Evolutionary conservation across 2,113 vertebrate genomes (phyloP).

Genomic region (Chloropsis cyanopogon): DNA sequence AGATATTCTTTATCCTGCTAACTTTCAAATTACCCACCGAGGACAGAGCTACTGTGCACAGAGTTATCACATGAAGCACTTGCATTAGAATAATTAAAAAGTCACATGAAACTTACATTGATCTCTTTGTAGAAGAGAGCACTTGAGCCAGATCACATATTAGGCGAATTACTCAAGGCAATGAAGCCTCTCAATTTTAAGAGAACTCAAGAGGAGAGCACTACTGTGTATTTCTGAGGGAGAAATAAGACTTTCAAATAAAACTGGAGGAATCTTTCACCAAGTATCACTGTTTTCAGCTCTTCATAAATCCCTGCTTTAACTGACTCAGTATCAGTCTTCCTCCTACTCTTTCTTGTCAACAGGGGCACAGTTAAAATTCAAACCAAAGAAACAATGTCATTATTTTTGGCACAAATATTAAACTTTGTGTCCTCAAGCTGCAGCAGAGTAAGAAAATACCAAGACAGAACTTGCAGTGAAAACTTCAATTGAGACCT

Average conservation of each 20-base stretch:
- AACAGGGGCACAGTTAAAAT: not conserved
- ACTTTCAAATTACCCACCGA: not conserved
- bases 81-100: not conserved
- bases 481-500: not conserved
- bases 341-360: not conserved
- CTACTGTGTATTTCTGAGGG: not conserved
- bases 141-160: not conserved
- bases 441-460: not conserved
- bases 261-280: not conserved
- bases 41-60: not conserved
- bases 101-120: not conserved
- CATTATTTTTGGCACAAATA: not conserved
- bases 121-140: not conserved
- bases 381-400: not conserved
- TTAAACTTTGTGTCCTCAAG: not conserved
- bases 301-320: not conserved
- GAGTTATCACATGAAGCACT: not conserved
- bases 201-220: not conserved
- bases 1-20: not conserved
- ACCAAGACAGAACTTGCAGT: not conserved
- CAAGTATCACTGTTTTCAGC: not conserved
- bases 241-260: not conserved
- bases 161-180: not conserved
- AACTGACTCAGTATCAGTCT: not conserved
- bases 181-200: not conserved